These are phyloP conservation scores for Copidosoma floridanum DNA, from an alignment of 1,140 invertebrate species.

Conservation along the genomic window DNA sequence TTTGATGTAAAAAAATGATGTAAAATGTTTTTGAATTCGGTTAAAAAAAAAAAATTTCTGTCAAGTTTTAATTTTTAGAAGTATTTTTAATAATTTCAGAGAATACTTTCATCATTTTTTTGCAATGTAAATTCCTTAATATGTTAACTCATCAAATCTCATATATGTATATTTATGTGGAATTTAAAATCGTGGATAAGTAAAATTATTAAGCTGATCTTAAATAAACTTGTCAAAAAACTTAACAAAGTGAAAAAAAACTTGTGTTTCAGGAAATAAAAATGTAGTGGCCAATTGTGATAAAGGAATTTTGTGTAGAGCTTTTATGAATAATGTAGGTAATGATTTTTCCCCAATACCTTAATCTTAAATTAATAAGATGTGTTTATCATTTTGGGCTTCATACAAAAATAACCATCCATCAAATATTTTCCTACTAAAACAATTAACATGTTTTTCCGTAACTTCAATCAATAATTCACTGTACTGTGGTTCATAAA, in stretches of 20 bases:
- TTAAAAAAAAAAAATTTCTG: not conserved
- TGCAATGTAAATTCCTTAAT: not conserved
- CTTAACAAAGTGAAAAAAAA: slow-evolving; percentile 28
- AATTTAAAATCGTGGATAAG: slow-evolving; percentile 31
- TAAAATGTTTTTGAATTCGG: slow-evolving; percentile 32
- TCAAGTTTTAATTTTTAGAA: not conserved
- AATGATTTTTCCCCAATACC: slow-evolving; percentile 42
- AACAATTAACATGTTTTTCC: slow-evolving; percentile 27
- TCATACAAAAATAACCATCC: slow-evolving; percentile 35
- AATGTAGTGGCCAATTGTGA: slow-evolving; percentile 50
- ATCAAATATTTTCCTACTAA: slow-evolving; percentile 31
- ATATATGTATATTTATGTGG: slow-evolving; percentile 27
- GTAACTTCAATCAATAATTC: slow-evolving; percentile 7
- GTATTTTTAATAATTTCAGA: too few relatives aligned
- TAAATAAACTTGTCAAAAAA: slow-evolving; percentile 2
- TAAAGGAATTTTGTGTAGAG: slow-evolving; percentile 47
- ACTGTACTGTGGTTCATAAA: slow-evolving; percentile 2
- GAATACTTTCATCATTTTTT: slow-evolving; percentile 37
- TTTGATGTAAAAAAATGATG: slow-evolving; percentile 47
- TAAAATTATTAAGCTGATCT: not conserved
- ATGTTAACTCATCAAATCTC: slow-evolving; percentile 4
- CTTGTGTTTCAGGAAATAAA: slow-evolving; percentile 55
- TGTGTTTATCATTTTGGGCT: too few relatives aligned
- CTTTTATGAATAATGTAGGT: slow-evolving; percentile 49
- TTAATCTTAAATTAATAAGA: too few relatives aligned